Percentiles rank a stretch among this genome's conserved stretches.
These are phyloP conservation scores for Cyclina sinensis DNA, from an alignment of 1,140 invertebrate species.

Conservation along the genomic window DNA sequence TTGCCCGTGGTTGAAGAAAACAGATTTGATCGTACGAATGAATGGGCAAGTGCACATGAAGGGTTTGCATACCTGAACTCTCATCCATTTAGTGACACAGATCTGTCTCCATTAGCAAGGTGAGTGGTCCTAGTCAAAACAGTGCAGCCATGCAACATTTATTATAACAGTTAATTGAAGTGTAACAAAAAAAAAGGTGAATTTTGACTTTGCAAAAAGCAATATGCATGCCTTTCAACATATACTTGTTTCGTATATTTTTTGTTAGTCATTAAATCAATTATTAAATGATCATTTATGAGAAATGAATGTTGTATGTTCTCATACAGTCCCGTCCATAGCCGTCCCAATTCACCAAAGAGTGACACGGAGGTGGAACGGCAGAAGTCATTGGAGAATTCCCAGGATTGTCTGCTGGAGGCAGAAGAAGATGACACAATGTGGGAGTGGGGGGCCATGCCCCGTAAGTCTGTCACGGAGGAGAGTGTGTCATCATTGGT, in stretches of 20 bases:
- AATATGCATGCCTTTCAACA: too few species aligned
- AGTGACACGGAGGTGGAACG: constrained; percentile 97
- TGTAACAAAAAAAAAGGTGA: too few species aligned
- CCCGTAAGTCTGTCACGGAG: constrained; percentile 84
- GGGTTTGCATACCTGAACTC: constrained; percentile 87
- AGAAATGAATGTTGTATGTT: too few species aligned
- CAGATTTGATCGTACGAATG: constrained; percentile 73
- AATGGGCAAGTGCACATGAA: constrained; percentile 79
- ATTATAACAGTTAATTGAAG: too few species aligned
- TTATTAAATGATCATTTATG: too few species aligned
- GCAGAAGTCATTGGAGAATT: constrained; percentile 82
- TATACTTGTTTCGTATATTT: too few species aligned
- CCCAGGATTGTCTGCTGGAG: constrained; percentile 87
- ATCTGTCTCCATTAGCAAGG: constrained; percentile 91
- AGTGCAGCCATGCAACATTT: too few species aligned
- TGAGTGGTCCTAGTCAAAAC: constrained; percentile 84
- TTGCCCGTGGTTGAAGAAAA: constrained; percentile 77
- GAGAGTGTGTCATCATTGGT: not conserved
- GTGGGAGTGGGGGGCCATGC: constrained; percentile 99
- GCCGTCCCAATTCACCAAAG: constrained; percentile 93
- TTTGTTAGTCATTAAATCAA: too few species aligned
- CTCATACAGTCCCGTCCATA: constrained; percentile 89
- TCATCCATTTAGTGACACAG: constrained; percentile 97
- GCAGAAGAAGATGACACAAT: constrained; percentile 88
- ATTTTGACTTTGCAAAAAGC: too few species aligned